Evolutionary conservation across 1,140 invertebrate species (phyloP), one percentile per base, ranked within the genome.

Genomic region (Triops longicaudatus): DNA sequence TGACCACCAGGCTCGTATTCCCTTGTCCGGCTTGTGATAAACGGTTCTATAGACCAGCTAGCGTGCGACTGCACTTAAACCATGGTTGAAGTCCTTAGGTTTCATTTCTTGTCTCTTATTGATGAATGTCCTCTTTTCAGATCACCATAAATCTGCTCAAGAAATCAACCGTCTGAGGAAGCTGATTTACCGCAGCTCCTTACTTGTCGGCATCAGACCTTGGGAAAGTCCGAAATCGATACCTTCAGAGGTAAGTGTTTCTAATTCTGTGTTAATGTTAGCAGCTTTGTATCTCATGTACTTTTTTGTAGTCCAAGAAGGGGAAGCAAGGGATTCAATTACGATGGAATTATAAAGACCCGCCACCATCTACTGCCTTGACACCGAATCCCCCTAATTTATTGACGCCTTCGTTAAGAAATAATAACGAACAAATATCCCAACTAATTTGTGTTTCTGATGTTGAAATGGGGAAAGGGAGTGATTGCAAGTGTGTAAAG

Each of bases 281-380:
- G 17, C 17, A 63, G 50, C 6, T 63, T 63, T 63, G 17, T n/a
- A 2, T 63, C 7, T 63, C 2, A 4, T 37, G 2, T 37, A 37
- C 31, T 63, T 14, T 1, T 22, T n/a, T 14, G n/a, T 22, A 63
- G 50, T n/a, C 14, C 10, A 22, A 10, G 50, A 63, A 63, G 17
- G 22, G 50, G 6, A 63, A 63, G 22, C 50, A 63, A 63, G 50
- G 50, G 10, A 63, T 63, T 63, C 50, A 63, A 14, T 63, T 63
- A 63, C 50, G 50, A 14, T 63, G 50, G 50, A 63, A 63, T 17
- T 63, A 63, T 63, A 63, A 63, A 22, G 50, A 63, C 50, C 50
- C 50, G 5, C 14, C 50, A 63, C 22, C 50, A 63, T 7, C 31
- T 7, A 17, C 50, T 6, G 10, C n/a, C 17, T 63, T 63, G 50